Conservation (phyloP, 2,797 vertebrate species). For the Enteromius thamalakanensis region DNA sequence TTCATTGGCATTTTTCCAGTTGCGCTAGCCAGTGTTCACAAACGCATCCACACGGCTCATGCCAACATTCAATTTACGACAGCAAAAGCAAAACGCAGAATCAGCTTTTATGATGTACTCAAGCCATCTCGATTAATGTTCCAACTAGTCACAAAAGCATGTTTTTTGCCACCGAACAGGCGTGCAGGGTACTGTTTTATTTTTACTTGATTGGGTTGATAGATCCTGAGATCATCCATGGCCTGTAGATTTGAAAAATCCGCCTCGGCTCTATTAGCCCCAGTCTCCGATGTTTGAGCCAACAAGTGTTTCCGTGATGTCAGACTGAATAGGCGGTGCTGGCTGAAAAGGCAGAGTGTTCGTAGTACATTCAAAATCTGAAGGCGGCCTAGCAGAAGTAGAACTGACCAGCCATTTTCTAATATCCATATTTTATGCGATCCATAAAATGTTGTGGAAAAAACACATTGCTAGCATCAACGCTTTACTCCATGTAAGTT, state of each 20-base stretch:
- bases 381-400: not conserved
- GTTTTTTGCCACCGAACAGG: constrained; percentile 3
- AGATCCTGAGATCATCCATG: not conserved
- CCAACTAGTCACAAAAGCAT: constrained; percentile 23
- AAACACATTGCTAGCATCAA: too few species aligned
- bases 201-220: constrained; percentile 20
- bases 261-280: not conserved
- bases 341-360: not conserved
- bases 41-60: not conserved
- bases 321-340: not conserved
- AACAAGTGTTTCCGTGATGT: not conserved
- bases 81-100: constrained; percentile 20
- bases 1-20: too few species aligned
- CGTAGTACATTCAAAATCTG: not conserved
- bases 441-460: not conserved
- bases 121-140: constrained; percentile 22
- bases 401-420: not conserved
- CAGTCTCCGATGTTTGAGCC: not conserved
- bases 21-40: too few species aligned
- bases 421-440: not conserved
- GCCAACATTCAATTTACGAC: not conserved
- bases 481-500: too few species aligned
- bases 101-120: not conserved
- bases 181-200: constrained; percentile 16
- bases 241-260: not conserved